phyloP scores from a whole-genome alignment of 2,797 vertebrate species.

The Stomatorhinus walkeri region DNA sequence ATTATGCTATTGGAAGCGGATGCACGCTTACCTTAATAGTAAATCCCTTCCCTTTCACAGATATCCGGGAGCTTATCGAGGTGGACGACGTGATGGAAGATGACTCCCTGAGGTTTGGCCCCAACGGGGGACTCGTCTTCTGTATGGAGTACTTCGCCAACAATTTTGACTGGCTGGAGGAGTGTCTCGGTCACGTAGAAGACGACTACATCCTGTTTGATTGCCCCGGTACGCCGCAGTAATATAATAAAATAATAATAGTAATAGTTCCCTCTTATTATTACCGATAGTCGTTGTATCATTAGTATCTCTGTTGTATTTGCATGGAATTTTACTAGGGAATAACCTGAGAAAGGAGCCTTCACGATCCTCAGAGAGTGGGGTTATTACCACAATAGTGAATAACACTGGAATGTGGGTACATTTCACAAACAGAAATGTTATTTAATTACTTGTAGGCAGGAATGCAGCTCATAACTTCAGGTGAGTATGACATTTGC shows the following conservation, averaged over 20 bases:
- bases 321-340: background rate
- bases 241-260: background rate
- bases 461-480: background rate
- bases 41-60: slow-evolving; percentile 45
- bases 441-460: background rate
- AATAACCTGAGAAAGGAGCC: background rate
- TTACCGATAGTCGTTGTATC: background rate
- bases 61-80: slow-evolving; percentile 90
- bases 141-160: slow-evolving; percentile 97
- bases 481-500: background rate
- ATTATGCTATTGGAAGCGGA: background rate
- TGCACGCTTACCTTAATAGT: background rate
- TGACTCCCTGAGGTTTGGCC: slow-evolving; percentile 76
- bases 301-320: background rate
- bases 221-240: slow-evolving; percentile 74
- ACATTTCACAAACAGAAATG: background rate
- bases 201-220: slow-evolving; percentile 96
- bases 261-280: background rate
- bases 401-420: background rate
- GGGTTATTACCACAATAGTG: background rate
- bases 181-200: slow-evolving; percentile 81
- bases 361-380: background rate
- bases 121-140: slow-evolving; percentile 90
- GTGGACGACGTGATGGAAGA: slow-evolving; percentile 98
- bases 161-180: slow-evolving; percentile 90